Conservation (phyloP, 2,797 vertebrate species). For the Mormyrops attenuatus region DNA sequence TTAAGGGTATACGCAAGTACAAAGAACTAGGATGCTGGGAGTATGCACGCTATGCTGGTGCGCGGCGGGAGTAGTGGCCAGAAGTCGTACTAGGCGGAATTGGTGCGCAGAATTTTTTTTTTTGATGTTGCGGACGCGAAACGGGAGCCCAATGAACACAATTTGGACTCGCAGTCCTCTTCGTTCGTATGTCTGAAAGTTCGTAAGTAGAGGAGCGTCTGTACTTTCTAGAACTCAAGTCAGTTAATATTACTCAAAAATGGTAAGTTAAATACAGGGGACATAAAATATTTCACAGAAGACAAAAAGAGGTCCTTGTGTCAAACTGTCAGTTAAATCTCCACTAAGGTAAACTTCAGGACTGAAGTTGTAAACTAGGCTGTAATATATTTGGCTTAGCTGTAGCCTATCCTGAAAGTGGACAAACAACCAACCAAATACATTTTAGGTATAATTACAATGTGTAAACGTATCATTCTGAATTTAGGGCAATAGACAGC, state of each 20-base stretch:
- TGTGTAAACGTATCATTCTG: not conserved
- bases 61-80: too few species aligned
- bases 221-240: not conserved
- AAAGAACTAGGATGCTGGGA: too few species aligned
- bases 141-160: too few species aligned
- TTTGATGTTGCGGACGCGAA: too few species aligned
- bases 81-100: too few species aligned
- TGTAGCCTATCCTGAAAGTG: not conserved
- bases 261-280: not conserved
- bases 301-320: not conserved
- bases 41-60: too few species aligned
- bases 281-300: not conserved
- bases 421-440: not conserved
- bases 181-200: too few species aligned
- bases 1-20: too few species aligned
- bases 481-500: not conserved
- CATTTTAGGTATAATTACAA: not conserved
- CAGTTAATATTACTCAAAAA: not conserved
- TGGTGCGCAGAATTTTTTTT: too few species aligned
- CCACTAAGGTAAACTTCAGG: not conserved
- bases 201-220: too few species aligned
- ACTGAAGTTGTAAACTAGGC: not conserved
- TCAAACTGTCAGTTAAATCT: not conserved
- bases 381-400: not conserved
- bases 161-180: too few species aligned